phyloP scores from a whole-genome alignment of 2,888 invertebrate genomes.

The Aricia artaxerxes region DNA sequence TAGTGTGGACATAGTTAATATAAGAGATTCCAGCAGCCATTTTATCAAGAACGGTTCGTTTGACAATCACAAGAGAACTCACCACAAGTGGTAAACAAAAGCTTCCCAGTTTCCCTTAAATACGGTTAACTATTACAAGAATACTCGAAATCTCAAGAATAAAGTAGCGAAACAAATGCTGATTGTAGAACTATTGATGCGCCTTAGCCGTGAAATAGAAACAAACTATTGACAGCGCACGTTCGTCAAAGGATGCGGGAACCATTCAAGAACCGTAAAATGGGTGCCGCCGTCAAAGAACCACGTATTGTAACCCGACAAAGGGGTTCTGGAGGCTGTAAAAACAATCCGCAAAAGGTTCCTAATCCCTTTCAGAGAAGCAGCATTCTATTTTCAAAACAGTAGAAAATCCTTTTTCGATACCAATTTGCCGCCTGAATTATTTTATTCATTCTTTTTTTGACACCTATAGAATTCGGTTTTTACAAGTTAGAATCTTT shows the following conservation, averaged over 20 bases:
- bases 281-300: conserved; percentile 53
- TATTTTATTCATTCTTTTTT: conserved; percentile 60
- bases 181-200: conserved; percentile 55
- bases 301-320: conserved; percentile 68
- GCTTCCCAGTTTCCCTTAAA: not conserved
- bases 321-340: conserved; percentile 75
- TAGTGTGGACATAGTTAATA: no score
- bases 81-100: not conserved
- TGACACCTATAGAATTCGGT: conserved; percentile 38
- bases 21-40: not conserved
- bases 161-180: conserved; percentile 46
- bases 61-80: not conserved
- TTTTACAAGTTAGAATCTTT: conserved; percentile 21
- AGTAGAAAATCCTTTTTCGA: conserved; percentile 77
- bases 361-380: conserved; percentile 72
- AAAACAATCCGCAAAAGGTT: conserved; percentile 70
- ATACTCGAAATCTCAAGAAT: conserved; percentile 39
- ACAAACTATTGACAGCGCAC: conserved; percentile 68
- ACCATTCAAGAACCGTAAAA: conserved; percentile 65
- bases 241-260: conserved; percentile 64
- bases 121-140: not conserved
- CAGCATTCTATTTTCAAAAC: conserved; percentile 71
- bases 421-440: conserved; percentile 76
- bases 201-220: conserved; percentile 68
- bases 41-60: not conserved